Conservation (phyloP, 2,888 invertebrate species). For the Listrodromus nycthemerus region DNA sequence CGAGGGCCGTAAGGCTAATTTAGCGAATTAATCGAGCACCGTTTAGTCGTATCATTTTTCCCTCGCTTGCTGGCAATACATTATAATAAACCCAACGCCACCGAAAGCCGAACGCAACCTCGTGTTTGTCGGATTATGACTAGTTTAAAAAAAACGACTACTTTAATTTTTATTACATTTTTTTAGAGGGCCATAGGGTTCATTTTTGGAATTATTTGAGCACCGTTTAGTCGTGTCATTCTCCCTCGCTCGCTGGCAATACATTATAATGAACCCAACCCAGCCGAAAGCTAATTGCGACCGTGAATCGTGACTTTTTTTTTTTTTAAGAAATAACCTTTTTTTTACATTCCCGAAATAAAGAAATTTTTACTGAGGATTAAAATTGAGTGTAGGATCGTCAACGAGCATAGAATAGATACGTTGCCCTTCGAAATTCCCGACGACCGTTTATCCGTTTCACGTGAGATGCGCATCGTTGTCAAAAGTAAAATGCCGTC, state of each 20-base stretch:
- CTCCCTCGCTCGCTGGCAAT: constrained; percentile 22
- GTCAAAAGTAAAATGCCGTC: constrained; percentile 82
- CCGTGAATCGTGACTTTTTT: neutral
- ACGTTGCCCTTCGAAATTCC: constrained; percentile 31
- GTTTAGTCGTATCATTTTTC: constrained; percentile 55
- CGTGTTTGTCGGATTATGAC: neutral
- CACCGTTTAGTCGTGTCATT: constrained; percentile 59
- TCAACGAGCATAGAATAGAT: constrained; percentile 53
- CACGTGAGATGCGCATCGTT: constrained; percentile 70
- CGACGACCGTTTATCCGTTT: constrained; percentile 40
- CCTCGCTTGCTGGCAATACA: constrained; percentile 29
- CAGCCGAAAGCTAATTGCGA: neutral
- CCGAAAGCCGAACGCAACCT: neutral
- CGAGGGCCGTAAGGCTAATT: constrained; percentile 83
- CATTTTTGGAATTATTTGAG: constrained; percentile 80
- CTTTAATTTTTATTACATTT: neutral
- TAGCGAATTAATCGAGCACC: constrained; percentile 76
- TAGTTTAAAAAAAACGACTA: neutral
- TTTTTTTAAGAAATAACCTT: neutral
- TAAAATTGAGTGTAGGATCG: constrained; percentile 1
- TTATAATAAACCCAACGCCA: constrained; percentile 17
- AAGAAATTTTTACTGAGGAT: neutral
- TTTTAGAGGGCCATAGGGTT: constrained; percentile 79
- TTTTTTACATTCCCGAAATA: neutral
- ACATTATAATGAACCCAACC: constrained; percentile 29